Evolutionary conservation across 2,797 vertebrate genomes (phyloP), one percentile per base, ranked within the genome.

Genomic region (Neomorphus geoffroyi): DNA sequence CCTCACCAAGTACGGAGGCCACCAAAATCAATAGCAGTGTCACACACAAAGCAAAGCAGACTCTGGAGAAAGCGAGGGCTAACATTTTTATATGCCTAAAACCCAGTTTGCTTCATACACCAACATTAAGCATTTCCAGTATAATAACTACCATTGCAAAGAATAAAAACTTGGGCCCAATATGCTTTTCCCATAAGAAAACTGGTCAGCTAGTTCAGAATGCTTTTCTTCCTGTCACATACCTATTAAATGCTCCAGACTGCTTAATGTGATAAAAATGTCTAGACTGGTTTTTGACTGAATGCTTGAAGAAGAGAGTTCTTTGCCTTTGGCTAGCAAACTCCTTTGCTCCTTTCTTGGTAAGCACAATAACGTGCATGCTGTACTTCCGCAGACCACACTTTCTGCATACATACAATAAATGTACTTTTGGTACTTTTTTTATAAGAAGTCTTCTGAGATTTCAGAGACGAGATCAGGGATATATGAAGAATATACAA

Each of bases 311-410:
- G 22, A 88, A 91, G 78, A 84, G 88, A 93, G 92, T 90, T 91
- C 90, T 96, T 94, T 95, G 89, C 94, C 88, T 87, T 96, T 89
- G 97, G 96, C 92, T 91, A 96, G 87, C 65, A 87, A 84, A 78
- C 66, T 64, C 71, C 72, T 88, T 88, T 83, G n/a, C 71, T 92
- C 71, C 88, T 93, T 80, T 51, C 83, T 85, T 78, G 37, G 79
- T 81, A 88, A 96, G 65, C 41, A 80, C 33, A 71, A 80, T 37
- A n/a, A 51, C 3, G 45, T 37, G 69, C 66, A 79, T 1, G 30
- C 54, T 81, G 43, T 84, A 69, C 41, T 66, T 43, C 65, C 79
- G 66, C 57, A 13, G 69, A 92, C 39, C 64, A 94, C 53, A 30
- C 32, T 70, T 80, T 77, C 80, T 39, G 48, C 45, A 56, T 13